These are phyloP conservation scores for Epirrhoe tristata DNA, from an alignment of 2,888 invertebrate genomes.

Conservation along the genomic window DNA sequence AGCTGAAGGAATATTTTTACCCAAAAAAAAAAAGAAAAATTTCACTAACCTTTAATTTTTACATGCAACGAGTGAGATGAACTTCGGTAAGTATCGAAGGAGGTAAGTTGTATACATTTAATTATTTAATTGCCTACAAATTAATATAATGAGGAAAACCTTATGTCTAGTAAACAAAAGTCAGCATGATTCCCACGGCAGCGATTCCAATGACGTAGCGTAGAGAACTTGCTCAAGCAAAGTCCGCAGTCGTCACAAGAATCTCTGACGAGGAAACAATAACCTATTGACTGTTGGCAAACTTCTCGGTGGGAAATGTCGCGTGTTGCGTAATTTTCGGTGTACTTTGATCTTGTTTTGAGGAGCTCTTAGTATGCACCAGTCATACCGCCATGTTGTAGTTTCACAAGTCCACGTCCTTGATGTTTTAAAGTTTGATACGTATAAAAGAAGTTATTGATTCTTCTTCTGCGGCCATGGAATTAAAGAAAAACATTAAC, in stretches of 20 bases:
- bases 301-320: not conserved
- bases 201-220: conserved; percentile 12
- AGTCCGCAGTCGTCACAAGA: not conserved
- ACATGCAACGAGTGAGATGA: too few relatives aligned
- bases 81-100: not conserved
- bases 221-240: not conserved
- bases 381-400: not conserved
- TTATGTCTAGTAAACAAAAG: not conserved
- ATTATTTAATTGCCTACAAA: not conserved
- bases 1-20: too few relatives aligned
- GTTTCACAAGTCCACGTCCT: not conserved
- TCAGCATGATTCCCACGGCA: conserved; percentile 11
- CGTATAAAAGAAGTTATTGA: not conserved
- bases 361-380: not conserved
- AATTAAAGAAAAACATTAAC: too few relatives aligned
- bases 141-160: not conserved
- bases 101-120: not conserved
- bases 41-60: too few relatives aligned
- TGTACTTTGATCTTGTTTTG: not conserved
- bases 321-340: not conserved
- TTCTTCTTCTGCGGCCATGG: not conserved
- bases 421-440: not conserved
- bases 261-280: conserved; percentile 6
- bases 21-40: too few relatives aligned
- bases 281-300: not conserved